These are phyloP conservation scores for Nemoura dubitans DNA, from an alignment of 2,888 invertebrate species.

Conservation along the genomic window DNA sequence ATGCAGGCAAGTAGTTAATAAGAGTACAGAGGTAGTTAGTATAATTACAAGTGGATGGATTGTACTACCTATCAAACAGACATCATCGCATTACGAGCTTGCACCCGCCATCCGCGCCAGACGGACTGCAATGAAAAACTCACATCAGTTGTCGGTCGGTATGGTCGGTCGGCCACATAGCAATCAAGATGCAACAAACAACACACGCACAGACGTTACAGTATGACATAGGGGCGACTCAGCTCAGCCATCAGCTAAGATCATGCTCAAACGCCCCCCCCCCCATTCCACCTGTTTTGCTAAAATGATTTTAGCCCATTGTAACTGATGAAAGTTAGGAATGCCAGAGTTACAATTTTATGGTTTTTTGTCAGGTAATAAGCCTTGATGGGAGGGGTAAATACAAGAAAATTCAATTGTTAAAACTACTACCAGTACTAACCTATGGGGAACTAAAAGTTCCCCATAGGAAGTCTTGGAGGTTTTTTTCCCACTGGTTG, in stretches of 20 bases:
- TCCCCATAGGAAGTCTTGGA: no score
- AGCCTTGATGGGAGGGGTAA: no score
- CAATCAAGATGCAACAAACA: slow-evolving; percentile 39
- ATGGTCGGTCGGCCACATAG: not conserved
- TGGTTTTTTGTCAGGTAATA: no score
- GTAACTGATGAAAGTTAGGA: no score
- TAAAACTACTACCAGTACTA: no score
- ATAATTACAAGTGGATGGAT: slow-evolving; percentile 45
- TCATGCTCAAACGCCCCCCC: no score
- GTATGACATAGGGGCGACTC: not conserved
- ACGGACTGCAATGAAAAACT: slow-evolving; percentile 80
- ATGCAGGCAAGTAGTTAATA: not conserved
- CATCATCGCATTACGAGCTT: slow-evolving; percentile 73
- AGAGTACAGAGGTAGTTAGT: slow-evolving; percentile 1
- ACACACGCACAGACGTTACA: not conserved
- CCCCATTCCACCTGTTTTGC: not conserved
- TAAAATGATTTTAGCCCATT: no score
- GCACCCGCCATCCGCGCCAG: slow-evolving; percentile 88
- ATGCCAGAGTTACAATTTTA: no score
- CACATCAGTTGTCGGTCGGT: slow-evolving; percentile 45
- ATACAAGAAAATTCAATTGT: no score
- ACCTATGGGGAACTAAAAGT: no score
- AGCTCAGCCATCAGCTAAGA: not conserved
- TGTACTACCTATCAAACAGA: slow-evolving; percentile 54
- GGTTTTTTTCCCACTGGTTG: no score